Evolutionary conservation across 2,113 vertebrate genomes (phyloP), one percentile per base, ranked within the genome.

Genomic region (Lipophrys pholis): DNA sequence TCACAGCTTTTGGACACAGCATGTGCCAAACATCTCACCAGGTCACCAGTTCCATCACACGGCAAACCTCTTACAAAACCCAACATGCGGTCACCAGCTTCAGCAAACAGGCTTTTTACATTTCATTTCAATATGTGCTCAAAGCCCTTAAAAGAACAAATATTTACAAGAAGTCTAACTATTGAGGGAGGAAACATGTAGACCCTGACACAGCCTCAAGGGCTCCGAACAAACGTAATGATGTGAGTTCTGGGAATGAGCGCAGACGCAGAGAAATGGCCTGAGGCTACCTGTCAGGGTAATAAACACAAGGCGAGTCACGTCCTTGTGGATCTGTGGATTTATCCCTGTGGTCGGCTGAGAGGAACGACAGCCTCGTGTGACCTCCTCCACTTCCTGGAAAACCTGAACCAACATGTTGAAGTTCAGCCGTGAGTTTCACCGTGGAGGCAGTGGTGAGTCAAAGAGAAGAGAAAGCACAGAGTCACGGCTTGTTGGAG

Each of bases 181-280:
- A 15, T 7, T 62, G 41, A 51, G 16, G 5, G 21, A 67, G 40
- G 43, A 12, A 36, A n/a, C 14, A 53, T 45, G 51, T 15, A 12
- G 65, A 57, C 55, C 62, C 43, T 83, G 69, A 73, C 50, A 73
- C 50, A 1, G 41, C 46, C 53, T 66, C 62, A 62, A 70, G 70
- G 75, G 8, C 45, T 30, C 21, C 21, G 2, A 30, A 14, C n/a
- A 78, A 66, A 80, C 17, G 40, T 12, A 42, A 42, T 46, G 39
- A 39, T 35, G 21, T 30, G 21, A 30, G 62, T 58, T 56, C 68
- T 62, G 52, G 17, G 3, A 69, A 61, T n/a, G 30, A 63, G 45
- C n/a, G 66, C 45, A 79, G n/a, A 51, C 11, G 0, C 12, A 35
- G 38, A 52, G 8, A 50, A 48, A 43, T 14, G 7, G 43, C 69